Conservation (phyloP, 2,888 invertebrate species). For the Druceiella hillmani region DNA sequence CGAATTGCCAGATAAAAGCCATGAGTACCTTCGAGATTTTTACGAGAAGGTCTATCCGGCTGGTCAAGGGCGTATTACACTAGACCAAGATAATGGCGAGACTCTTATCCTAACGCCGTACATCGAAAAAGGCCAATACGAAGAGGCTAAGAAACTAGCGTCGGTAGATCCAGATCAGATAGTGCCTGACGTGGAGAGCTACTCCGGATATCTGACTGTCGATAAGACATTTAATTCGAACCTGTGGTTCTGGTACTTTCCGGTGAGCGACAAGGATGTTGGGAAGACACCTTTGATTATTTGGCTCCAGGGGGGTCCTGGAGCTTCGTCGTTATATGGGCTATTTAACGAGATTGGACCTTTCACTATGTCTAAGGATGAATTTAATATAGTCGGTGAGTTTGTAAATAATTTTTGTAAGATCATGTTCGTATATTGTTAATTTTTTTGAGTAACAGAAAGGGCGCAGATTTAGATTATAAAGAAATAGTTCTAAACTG, state of each 20-base stretch:
- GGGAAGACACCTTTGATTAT: constrained; percentile 51
- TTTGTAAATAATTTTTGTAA: neutral
- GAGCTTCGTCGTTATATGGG: constrained; percentile 52
- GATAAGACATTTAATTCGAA: constrained; percentile 72
- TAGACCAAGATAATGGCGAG: constrained; percentile 36
- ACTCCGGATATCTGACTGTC: constrained; percentile 54
- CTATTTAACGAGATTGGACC: constrained; percentile 62
- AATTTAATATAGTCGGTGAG: constrained; percentile 18
- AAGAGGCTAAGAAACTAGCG: constrained; percentile 45
- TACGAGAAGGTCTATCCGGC: constrained; percentile 39
- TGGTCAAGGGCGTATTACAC: constrained; percentile 31
- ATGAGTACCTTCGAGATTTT: too few relatives aligned
- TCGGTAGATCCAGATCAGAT: constrained; percentile 37
- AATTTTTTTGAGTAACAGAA: too few relatives aligned
- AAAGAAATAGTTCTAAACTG: too few relatives aligned
- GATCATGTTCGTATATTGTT: neutral
- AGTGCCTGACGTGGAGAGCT: constrained; percentile 45
- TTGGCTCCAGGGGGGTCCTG: constrained; percentile 58
- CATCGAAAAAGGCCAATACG: constrained; percentile 47
- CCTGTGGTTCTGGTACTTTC: constrained; percentile 84
- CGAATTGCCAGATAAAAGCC: too few relatives aligned
- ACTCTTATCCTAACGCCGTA: constrained; percentile 52
- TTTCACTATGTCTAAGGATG: constrained; percentile 38
- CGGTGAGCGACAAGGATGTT: constrained; percentile 50
- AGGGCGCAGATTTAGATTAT: too few relatives aligned